phyloP scores from a whole-genome alignment of 2,888 invertebrate species.

The Nowickia ferox region DNA sequence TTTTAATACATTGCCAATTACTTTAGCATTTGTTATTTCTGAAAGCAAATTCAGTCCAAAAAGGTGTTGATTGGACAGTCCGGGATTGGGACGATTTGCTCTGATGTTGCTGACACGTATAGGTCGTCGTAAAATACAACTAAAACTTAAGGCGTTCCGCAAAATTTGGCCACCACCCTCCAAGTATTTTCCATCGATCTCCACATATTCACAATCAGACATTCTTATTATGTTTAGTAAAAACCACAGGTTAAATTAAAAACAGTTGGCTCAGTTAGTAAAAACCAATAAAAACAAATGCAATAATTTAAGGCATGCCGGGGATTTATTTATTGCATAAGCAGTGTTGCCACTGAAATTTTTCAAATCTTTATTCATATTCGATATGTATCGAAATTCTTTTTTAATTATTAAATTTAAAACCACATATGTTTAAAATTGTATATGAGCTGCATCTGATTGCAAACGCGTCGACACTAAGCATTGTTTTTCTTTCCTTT shows the following conservation, averaged over 20 bases:
- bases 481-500: too few relatives aligned
- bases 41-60: conserved; percentile 89
- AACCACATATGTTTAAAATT: too few relatives aligned
- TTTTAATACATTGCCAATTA: conserved; percentile 88
- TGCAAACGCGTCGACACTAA: too few relatives aligned
- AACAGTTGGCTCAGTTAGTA: not conserved
- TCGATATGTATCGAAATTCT: too few relatives aligned
- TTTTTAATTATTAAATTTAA: too few relatives aligned
- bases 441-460: too few relatives aligned
- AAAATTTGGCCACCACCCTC: conserved; percentile 97
- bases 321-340: too few relatives aligned
- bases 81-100: conserved; percentile 91
- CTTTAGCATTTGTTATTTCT: conserved; percentile 88
- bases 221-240: conserved; percentile 1
- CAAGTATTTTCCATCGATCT: conserved; percentile 91
- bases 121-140: conserved; percentile 89
- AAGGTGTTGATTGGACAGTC: conserved; percentile 91
- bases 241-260: not conserved
- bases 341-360: too few relatives aligned
- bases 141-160: conserved; percentile 90
- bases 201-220: conserved; percentile 78
- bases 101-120: conserved; percentile 91
- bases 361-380: too few relatives aligned
- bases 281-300: too few relatives aligned
- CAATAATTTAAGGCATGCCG: too few relatives aligned